phyloP scores from a whole-genome alignment of 2,797 vertebrate genomes.

The Mus minutoides region DNA sequence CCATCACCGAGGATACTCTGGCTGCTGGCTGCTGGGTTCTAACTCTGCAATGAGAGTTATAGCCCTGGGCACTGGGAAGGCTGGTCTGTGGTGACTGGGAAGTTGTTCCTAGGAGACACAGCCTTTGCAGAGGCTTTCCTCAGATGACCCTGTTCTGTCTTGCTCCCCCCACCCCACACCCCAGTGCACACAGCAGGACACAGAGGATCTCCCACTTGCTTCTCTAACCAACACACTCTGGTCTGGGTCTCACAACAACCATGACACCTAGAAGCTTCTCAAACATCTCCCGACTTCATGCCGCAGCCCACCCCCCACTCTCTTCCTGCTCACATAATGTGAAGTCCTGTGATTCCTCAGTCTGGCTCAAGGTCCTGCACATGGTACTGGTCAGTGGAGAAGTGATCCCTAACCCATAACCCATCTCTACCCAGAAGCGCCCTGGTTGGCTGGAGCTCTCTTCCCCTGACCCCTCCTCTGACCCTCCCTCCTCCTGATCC shows the following conservation, averaged over 20 bases:
- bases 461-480: background rate
- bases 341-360: background rate
- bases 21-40: background rate
- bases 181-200: background rate
- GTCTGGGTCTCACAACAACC: background rate
- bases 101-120: background rate
- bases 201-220: background rate
- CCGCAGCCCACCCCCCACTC: too few relatives aligned
- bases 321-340: background rate
- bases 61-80: background rate
- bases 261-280: background rate
- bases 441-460: background rate
- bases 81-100: background rate
- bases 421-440: too few relatives aligned
- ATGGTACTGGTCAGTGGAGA: background rate
- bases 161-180: background rate
- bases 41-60: background rate
- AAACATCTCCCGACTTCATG: background rate
- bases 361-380: background rate
- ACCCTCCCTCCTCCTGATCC: background rate
- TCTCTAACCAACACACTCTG: background rate
- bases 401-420: too few relatives aligned
- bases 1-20: background rate
- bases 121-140: background rate
- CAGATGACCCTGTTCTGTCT: background rate